Percentiles rank a stretch among this genome's conserved stretches.
Evolutionary conservation across 2,888 invertebrate genomes (phyloP).

Genomic region (Alloplasta piceator): DNA sequence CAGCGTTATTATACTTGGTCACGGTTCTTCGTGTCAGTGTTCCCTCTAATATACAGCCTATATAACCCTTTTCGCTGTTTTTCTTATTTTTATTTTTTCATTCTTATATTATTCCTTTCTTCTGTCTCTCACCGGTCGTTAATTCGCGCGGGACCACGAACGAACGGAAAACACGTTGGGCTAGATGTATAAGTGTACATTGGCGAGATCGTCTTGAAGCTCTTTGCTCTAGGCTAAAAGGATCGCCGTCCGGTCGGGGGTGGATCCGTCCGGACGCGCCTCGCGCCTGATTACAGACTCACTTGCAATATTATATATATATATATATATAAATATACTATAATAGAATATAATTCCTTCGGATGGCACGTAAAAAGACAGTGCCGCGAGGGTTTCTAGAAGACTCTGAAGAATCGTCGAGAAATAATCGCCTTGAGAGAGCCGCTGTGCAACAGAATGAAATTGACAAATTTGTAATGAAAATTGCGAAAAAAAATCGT

Average conservation of each 20-base stretch:
- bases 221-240: constrained; percentile 23
- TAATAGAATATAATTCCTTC: too few relatives aligned
- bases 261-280: constrained; percentile 58
- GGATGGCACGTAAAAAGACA: too few relatives aligned
- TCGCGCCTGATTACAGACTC: constrained; percentile 64
- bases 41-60: constrained; percentile 16
- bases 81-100: background rate
- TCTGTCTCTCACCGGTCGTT: constrained; percentile 44
- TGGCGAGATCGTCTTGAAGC: background rate
- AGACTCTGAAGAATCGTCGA: too few relatives aligned
- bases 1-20: constrained; percentile 62
- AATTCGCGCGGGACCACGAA: constrained; percentile 42
- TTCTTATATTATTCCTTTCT: constrained; percentile 12
- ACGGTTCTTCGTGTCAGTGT: constrained; percentile 63
- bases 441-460: too few relatives aligned
- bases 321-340: too few relatives aligned
- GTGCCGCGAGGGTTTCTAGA: too few relatives aligned
- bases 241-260: constrained; percentile 51
- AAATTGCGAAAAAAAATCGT: too few relatives aligned
- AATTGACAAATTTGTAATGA: too few relatives aligned
- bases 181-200: background rate
- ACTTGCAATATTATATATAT: too few relatives aligned
- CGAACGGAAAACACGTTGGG: constrained; percentile 5
- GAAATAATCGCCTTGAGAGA: too few relatives aligned
- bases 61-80: constrained; percentile 25